A percentile compares a stretch with the other conserved stretches of the same genome.
phyloP scores from a whole-genome alignment of 1,140 invertebrate species.

The Hypsibius dujardini region DNA sequence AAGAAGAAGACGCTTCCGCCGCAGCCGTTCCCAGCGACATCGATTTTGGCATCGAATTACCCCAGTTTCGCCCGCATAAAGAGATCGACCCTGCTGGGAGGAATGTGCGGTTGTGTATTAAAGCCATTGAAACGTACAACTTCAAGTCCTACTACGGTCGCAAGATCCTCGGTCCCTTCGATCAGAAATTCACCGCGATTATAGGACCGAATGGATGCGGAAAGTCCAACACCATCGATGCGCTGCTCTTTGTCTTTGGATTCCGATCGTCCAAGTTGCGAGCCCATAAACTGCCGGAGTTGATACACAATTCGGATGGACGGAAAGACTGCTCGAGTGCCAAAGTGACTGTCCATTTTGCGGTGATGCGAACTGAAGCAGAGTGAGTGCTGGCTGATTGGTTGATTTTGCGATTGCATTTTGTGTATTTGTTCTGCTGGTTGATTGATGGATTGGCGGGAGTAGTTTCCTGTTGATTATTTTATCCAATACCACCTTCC shows the following conservation, averaged over 20 bases:
- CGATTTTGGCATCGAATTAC: slow-evolving; percentile 15
- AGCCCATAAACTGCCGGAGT: slow-evolving; percentile 77
- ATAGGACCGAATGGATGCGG: slow-evolving; percentile 99
- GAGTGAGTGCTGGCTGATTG: no score
- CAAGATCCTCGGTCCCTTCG: slow-evolving; percentile 42
- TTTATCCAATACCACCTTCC: no score
- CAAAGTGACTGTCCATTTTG: slow-evolving; percentile 76
- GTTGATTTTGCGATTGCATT: no score
- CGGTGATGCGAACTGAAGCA: background rate
- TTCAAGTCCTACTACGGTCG: slow-evolving; percentile 92
- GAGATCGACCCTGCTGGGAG: slow-evolving; percentile 24
- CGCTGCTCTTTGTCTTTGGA: slow-evolving; percentile 97
- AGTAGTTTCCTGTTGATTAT: no score
- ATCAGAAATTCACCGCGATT: slow-evolving; percentile 81
- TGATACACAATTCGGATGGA: slow-evolving; percentile 83
- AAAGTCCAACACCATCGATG: slow-evolving; percentile 97
- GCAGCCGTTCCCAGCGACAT: background rate
- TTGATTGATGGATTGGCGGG: no score
- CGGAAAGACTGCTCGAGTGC: slow-evolving; percentile 58
- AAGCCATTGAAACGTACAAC: slow-evolving; percentile 73
- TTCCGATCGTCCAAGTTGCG: slow-evolving; percentile 85
- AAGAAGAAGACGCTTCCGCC: background rate
- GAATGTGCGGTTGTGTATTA: slow-evolving; percentile 59
- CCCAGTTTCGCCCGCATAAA: background rate
- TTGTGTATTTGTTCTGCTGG: no score